A percentile compares a stretch with the other conserved stretches of the same genome.
These are phyloP conservation scores for Dipus sagitta DNA, from an alignment of 2,797 vertebrate genomes.

Conservation along the genomic window DNA sequence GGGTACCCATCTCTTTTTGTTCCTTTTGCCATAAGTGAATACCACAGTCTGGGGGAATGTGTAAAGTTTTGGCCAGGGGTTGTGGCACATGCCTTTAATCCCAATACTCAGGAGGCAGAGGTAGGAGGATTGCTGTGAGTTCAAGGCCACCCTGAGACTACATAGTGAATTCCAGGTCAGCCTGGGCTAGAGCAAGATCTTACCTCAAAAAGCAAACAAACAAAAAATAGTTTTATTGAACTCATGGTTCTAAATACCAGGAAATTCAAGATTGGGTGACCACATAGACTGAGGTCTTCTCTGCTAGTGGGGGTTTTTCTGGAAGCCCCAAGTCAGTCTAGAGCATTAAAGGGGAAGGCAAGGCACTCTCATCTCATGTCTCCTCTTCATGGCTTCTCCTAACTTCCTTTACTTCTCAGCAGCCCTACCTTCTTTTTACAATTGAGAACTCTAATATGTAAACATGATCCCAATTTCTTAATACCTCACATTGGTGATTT, in stretches of 20 bases:
- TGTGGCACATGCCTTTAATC: too few relatives aligned
- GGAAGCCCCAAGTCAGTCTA: background rate
- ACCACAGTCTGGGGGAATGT: too few relatives aligned
- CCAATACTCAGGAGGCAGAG: too few relatives aligned
- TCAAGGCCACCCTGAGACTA: too few relatives aligned
- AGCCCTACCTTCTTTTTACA: background rate
- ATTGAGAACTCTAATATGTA: too few relatives aligned
- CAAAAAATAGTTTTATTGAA: background rate
- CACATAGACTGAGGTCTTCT: background rate
- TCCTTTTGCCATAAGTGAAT: background rate
- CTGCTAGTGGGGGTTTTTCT: background rate
- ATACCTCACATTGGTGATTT: background rate
- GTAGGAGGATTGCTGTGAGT: too few relatives aligned
- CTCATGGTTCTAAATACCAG: background rate
- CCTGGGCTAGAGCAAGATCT: too few relatives aligned
- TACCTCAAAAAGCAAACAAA: too few relatives aligned
- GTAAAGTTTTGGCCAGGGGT: background rate
- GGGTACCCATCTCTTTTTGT: background rate
- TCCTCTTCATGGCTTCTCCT: background rate
- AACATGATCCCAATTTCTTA: background rate
- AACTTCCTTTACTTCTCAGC: background rate
- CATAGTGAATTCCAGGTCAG: too few relatives aligned
- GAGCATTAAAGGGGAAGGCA: background rate
- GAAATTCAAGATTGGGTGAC: background rate
- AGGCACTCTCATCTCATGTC: background rate